Base-by-base conservation (phyloP, 2,888 invertebrate genomes). In the Zygogramma bicolorata region DNA sequence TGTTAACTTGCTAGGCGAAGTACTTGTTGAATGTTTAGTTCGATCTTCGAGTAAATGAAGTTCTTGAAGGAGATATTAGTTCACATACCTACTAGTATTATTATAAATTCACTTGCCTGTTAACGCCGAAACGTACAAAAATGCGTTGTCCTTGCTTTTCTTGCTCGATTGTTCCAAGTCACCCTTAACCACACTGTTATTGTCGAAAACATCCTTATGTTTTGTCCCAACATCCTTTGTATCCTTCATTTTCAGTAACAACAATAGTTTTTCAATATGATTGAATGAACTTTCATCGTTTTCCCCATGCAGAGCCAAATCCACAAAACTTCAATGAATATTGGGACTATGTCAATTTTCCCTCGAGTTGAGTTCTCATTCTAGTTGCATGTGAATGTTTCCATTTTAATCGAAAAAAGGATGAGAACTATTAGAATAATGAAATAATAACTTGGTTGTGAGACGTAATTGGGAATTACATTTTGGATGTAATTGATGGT, bases 71-170 rank as follows among this genome's bases (percentile, higher is more conserved):
- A 10, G 6, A 6, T 1, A 10, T 34, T 34, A 34, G 7, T 8
- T 8, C 34, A 34, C 34, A 29, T 31, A 20, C 7, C 18, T 25
- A 57, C 8, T 20, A 46, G 61, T 40, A 71, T 10, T 8, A 49
- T 20, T 22, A 40, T 62, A 53, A 29, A 75, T 75, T 75, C 69
- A 79, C 79, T n/a, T n/a, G n/a, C n/a, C 79, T 53, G 75, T 57
- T 71, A 78, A 71, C 20, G 77, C 76, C 7, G 77, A 73, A n/a
- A 73, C 1, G 68, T 78, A 79, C 42, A 79, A 65, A 74, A 67
- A 77, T 27, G 46, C 15, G 65, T 74, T 73, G n/a, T 31, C 68
- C 20, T 59, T 61, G 31, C 59, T 58, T 2, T 22, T 10, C 0
- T 22, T 20, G 38, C n/a, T 71, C 31, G 76, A 73, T 58, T 67